Base-by-base conservation (phyloP, 2,888 invertebrate species). In the Phytoseiulus persimilis region DNA sequence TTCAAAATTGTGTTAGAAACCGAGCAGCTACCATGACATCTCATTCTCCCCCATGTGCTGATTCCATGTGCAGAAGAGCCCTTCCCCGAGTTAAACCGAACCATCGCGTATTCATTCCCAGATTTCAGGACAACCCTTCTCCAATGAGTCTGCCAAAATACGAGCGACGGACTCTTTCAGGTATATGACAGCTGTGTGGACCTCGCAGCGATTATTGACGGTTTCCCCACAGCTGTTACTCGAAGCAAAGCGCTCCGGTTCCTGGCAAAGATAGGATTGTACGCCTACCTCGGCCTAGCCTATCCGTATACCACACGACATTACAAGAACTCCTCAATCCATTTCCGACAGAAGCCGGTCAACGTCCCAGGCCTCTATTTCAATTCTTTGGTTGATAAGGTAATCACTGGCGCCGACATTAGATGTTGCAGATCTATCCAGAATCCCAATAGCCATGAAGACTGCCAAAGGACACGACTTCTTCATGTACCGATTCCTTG, bases 321-420 rank as follows among this genome's bases (percentile, higher is more conserved):
- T 18, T 87, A 87, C 23, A 28, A n/a, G 28, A 87, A 87, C 18
- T 87, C 87, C 9, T 87, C 87, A 9, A 33, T 31, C 1, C 28
- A 28, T 23, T 87, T 87, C 87, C 87, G 87, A n/a, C 11, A 6
- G 32, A 31, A 32, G 32, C 87, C 87, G 87, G 33, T 87, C 87
- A n/a, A 39, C 45, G 87, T 87, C 23, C 87, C 87, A 0, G 87
- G 87, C 32, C 87, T 87, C 5, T 87, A 87, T 45, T 87, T 87
- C 87, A 87, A 87, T 45, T 87, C 87, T 45, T 31, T 87, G 87
- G 45, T 87, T 6, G 87, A 87, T 18, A 28, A 87, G 87, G 87
- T 32, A n/a, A 87, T 3, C 39, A 9, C 3, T 9, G 39, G 5
- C 9, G 3, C 9, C 39, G 39, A 9, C 5, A 39, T 6, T 39